Evolutionary conservation across 2,113 vertebrate genomes (phyloP).

Genomic region (Embiotoca jacksoni): DNA sequence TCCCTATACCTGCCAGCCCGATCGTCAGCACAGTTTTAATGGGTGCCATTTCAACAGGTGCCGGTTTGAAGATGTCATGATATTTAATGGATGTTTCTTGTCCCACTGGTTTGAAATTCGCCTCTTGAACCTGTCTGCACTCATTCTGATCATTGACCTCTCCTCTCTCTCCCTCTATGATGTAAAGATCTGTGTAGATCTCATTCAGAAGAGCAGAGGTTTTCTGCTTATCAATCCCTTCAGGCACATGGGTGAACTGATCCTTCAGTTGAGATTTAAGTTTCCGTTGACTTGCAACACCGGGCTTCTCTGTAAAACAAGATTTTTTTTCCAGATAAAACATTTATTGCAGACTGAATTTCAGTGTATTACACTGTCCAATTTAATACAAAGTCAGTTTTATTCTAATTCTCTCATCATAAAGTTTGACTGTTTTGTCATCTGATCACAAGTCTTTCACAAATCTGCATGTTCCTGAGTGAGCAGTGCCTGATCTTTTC

Average conservation of each 20-base stretch:
- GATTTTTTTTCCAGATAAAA: too few species aligned
- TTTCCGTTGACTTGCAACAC: background rate
- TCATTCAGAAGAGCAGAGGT: constrained; percentile 37
- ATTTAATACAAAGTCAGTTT: too few species aligned
- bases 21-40: constrained; percentile 44
- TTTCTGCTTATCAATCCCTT: constrained; percentile 42
- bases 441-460: too few species aligned
- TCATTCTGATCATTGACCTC: constrained; percentile 28
- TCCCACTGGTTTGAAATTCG: constrained; percentile 11
- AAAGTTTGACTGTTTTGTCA: too few species aligned
- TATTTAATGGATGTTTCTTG: constrained; percentile 55
- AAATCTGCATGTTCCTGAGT: too few species aligned
- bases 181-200: constrained; percentile 64
- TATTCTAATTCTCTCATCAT: too few species aligned
- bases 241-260: constrained; percentile 26
- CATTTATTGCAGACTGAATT: too few species aligned
- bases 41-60: background rate
- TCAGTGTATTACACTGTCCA: too few species aligned
- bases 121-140: background rate
- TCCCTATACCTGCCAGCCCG: constrained; percentile 68
- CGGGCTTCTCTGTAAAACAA: constrained; percentile 37
- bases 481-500: too few species aligned
- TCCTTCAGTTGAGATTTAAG: constrained; percentile 39
- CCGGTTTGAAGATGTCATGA: constrained; percentile 44
- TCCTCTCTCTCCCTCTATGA: constrained; percentile 43